phyloP scores from a whole-genome alignment of 1,140 invertebrate species.

The Halesus radiatus region DNA sequence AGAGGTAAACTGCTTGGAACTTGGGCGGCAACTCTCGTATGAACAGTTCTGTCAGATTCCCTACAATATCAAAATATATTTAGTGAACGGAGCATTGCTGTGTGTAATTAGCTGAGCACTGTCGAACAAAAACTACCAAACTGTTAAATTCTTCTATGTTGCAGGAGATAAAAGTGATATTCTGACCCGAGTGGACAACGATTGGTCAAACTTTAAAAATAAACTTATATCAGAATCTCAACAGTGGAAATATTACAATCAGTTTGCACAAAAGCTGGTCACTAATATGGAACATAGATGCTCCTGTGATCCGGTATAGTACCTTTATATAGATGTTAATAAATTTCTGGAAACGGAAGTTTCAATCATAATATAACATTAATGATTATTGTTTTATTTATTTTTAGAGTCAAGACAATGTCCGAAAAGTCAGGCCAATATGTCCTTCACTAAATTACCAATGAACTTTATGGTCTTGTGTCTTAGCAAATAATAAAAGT shows the following conservation, averaged over 20 bases:
- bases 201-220: conserved; percentile 17
- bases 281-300: conserved; percentile 28
- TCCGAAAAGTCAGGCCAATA: conserved; percentile 8
- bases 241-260: conserved; percentile 39
- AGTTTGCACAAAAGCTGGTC: conserved; percentile 35
- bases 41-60: too few relatives aligned
- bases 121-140: neutral
- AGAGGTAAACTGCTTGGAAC: too few relatives aligned
- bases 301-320: conserved; percentile 9
- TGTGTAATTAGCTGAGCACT: too few relatives aligned
- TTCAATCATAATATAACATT: too few relatives aligned
- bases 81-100: too few relatives aligned
- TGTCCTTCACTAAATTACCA: neutral
- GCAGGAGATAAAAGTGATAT: conserved; percentile 1
- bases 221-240: conserved; percentile 16
- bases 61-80: too few relatives aligned
- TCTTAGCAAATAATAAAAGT: too few relatives aligned
- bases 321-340: neutral
- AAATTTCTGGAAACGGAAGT: too few relatives aligned
- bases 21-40: too few relatives aligned
- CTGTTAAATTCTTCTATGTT: neutral
- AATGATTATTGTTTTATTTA: too few relatives aligned
- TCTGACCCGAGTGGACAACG: neutral
- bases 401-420: too few relatives aligned
- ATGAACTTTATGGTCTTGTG: too few relatives aligned